A percentile compares a stretch with the other conserved stretches of the same genome.
Evolutionary conservation across 2,113 vertebrate genomes (phyloP).

Genomic region (Phycodurus eques): DNA sequence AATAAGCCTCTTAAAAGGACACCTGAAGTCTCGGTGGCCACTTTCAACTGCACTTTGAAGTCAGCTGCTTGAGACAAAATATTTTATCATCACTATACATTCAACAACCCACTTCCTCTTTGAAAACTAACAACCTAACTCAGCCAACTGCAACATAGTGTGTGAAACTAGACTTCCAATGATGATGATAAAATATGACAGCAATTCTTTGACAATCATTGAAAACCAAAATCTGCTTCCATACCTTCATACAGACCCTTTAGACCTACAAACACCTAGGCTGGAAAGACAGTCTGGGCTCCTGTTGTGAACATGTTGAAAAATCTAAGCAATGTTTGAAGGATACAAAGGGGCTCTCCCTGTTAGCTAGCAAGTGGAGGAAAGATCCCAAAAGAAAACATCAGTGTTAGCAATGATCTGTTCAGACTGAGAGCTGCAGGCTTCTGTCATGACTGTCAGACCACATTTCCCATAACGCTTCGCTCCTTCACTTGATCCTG

Average conservation of each 20-base stretch:
- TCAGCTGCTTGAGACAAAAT: conserved; percentile 15
- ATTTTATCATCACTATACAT: conserved; percentile 4
- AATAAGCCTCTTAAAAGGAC: conserved; percentile 46
- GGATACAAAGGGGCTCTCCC: conserved; percentile 44
- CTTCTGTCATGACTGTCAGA: conserved; percentile 47
- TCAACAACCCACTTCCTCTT: background rate
- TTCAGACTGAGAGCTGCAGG: conserved; percentile 49
- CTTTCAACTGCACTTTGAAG: conserved; percentile 30
- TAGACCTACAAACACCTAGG: conserved; percentile 38
- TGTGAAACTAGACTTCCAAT: conserved; percentile 12
- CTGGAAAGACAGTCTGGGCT: conserved; percentile 18
- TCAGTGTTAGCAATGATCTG: conserved; percentile 38
- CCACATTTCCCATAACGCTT: conserved; percentile 57
- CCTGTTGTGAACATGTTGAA: background rate
- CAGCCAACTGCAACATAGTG: background rate
- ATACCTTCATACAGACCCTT: background rate
- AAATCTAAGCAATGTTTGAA: background rate
- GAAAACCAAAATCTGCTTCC: conserved; percentile 24
- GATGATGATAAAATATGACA: conserved; percentile 26
- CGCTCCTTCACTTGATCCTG: conserved; percentile 38
- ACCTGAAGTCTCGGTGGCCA: conserved; percentile 44
- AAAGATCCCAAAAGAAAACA: conserved; percentile 51
- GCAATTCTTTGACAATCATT: conserved; percentile 21
- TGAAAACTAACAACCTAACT: no score
- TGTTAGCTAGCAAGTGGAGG: conserved; percentile 41